Base-by-base conservation (phyloP, 2,113 vertebrate genomes). In the Campylorhamphus procurvoides region DNA sequence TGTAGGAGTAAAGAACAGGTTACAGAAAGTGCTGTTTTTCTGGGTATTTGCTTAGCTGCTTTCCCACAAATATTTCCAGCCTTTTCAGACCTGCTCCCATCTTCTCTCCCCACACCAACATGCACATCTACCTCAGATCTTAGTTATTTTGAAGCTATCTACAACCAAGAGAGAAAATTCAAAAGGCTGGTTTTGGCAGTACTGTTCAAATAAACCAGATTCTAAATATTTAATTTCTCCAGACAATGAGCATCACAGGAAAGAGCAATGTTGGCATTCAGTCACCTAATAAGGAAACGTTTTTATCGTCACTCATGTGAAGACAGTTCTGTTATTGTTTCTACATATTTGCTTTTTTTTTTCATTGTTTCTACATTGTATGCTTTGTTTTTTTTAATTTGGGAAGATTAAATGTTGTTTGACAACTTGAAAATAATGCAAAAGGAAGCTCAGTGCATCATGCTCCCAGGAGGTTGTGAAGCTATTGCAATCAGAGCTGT, bases 141-240 rank as follows among this genome's bases (percentile, higher is more conserved):
- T n/a, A 69, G 40, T 94, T 93, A 84, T 46, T 76, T 69, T 47
- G 33, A 90, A 91, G 56, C 14, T 64, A 44, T 84, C 75, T 74
- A 31, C 2, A 19, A 84, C 14, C 14, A 78, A 83, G n/a, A 73
- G 35, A 73, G 64, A 94, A 96, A 93, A 78, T 53, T 55, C n/a
- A n/a, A 81, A 80, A 52, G 23, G 50, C 52, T 85, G 3, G 0
- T 86, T 92, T 94, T 92, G 93, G 80, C 96, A 95, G 53, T 52
- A 75, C 73, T n/a, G 31, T 35, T 96, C 66, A 91, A 88, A 89
- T 60, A 91, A 94, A 95, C 72, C 71, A 71, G 77, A 96, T 93
- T 97, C 94, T 97, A 97, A 97, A 96, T 97, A 94, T 97, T 97
- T 97, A 95, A 68, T 79, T 95, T 96, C 56, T 82, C 68, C 81